Percentiles rank a stretch among this genome's conserved stretches.
Conservation (phyloP, 2,888 invertebrate genomes). For the Glaucopsyche alexis region DNA sequence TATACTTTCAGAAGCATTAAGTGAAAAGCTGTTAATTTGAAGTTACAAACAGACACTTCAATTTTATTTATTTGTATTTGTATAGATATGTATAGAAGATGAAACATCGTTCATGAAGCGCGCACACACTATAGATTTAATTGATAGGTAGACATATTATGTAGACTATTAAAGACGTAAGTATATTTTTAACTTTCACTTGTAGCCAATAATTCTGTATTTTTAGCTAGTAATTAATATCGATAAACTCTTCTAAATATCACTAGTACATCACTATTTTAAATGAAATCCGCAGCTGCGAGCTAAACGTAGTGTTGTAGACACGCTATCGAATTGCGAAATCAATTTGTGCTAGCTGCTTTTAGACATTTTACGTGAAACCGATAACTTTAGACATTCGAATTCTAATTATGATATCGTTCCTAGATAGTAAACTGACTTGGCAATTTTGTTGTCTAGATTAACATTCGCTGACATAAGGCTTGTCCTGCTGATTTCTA, state of each 20-base stretch:
- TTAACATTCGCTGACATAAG: not conserved
- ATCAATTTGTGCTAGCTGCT: slow-evolving; percentile 28
- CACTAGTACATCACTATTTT: not conserved
- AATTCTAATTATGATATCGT: slow-evolving; percentile 27
- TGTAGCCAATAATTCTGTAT: not conserved
- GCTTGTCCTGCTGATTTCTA: not conserved
- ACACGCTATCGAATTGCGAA: slow-evolving; percentile 23
- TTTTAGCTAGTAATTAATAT: not conserved
- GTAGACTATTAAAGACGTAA: too few species aligned
- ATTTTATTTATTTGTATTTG: too few species aligned
- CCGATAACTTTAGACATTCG: slow-evolving; percentile 23
- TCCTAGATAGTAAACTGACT: slow-evolving; percentile 4
- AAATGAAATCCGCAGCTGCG: slow-evolving; percentile 23
- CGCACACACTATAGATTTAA: too few species aligned
- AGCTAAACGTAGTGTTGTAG: slow-evolving; percentile 21
- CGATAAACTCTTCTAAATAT: not conserved
- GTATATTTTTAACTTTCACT: too few species aligned
- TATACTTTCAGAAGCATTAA: too few species aligned
- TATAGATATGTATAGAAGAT: too few species aligned
- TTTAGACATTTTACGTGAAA: slow-evolving; percentile 23
- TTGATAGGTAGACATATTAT: too few species aligned
- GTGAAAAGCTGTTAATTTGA: too few species aligned
- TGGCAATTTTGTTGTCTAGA: not conserved
- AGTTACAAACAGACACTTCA: too few species aligned
- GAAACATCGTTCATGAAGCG: too few species aligned